Evolutionary conservation across 2,888 invertebrate genomes (phyloP).

Genomic region (Catocala fraxini): DNA sequence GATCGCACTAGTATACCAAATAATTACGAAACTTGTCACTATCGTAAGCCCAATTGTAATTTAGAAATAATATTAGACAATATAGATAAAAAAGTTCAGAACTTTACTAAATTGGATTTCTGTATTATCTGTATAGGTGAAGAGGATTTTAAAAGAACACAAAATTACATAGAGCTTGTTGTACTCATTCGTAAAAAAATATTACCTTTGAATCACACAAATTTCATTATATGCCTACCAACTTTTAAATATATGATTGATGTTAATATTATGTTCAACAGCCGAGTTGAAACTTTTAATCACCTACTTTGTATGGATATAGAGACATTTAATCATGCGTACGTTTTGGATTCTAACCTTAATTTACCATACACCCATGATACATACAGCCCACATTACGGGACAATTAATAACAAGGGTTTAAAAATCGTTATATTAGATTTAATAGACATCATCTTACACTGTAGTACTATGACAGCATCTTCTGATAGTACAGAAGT

Average conservation of each 20-base stretch:
- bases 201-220: not conserved
- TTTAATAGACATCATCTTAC: not conserved
- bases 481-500: not conserved
- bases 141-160: not conserved
- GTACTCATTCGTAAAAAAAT: not conserved
- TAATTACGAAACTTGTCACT: not conserved
- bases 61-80: not conserved
- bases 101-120: not conserved
- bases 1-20: not conserved
- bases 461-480: not conserved
- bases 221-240: not conserved
- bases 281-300: conserved; percentile 8
- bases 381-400: not conserved
- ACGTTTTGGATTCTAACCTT: conserved; percentile 2
- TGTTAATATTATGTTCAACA: conserved; percentile 6
- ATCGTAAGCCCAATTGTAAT: not conserved
- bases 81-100: not conserved
- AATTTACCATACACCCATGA: not conserved
- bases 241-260: conserved; percentile 1
- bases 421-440: not conserved
- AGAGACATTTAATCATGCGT: conserved; percentile 7
- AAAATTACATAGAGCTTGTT: not conserved
- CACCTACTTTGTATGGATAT: conserved; percentile 8
- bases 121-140: not conserved
- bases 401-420: not conserved